These are phyloP conservation scores for Piaya cayana DNA, from an alignment of 2,113 vertebrate genomes.

Conservation along the genomic window DNA sequence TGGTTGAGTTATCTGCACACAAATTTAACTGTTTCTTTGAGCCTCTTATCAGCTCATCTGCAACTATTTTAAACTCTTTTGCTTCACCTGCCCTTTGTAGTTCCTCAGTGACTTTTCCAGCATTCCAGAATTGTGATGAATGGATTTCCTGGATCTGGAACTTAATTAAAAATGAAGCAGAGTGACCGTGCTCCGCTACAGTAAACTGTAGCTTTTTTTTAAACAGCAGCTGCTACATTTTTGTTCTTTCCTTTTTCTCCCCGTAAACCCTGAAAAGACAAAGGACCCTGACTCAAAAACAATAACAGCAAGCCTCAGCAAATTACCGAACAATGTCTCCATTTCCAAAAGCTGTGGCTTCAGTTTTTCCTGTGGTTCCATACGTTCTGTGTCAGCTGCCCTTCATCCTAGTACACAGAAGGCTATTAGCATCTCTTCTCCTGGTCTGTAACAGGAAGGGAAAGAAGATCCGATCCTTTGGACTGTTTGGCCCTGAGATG, in stretches of 20 bases:
- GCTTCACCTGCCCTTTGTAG: slow-evolving; percentile 65
- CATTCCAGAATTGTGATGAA: slow-evolving; percentile 56
- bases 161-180: slow-evolving; percentile 59
- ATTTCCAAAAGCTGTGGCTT: background rate
- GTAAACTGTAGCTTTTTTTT: background rate
- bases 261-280: background rate
- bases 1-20: slow-evolving; percentile 72
- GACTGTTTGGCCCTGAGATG: background rate
- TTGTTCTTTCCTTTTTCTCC: background rate
- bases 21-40: slow-evolving; percentile 75
- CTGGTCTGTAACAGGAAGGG: background rate
- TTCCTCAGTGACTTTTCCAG: slow-evolving; percentile 49
- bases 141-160: slow-evolving; percentile 59
- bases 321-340: background rate
- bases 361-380: background rate
- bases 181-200: background rate
- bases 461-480: background rate
- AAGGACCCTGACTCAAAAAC: background rate
- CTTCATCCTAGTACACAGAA: background rate
- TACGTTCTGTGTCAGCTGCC: background rate
- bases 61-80: slow-evolving; percentile 67
- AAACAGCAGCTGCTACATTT: background rate
- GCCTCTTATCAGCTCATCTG: slow-evolving; percentile 68
- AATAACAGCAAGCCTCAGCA: background rate
- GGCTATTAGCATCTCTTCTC: background rate